Evolutionary conservation across 1,140 invertebrate species (phyloP).

Genomic region (Pseudomyrmex pallidus): DNA sequence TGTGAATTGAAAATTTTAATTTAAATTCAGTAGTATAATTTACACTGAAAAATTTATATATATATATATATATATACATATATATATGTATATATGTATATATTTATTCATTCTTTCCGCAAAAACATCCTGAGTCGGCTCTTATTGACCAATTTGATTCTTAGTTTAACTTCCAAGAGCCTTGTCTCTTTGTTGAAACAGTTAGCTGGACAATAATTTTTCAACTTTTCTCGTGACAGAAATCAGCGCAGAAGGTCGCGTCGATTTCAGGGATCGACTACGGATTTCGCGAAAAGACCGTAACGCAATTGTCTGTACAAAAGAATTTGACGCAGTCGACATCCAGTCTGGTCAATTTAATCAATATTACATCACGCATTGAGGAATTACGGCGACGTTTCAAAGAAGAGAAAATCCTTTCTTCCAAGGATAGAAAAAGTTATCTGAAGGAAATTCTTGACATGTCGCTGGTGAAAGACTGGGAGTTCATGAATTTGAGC

Average conservation of each 20-base stretch:
- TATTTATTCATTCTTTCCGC: no score
- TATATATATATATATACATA: no score
- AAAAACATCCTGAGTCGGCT: no score
- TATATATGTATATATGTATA: no score
- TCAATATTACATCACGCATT: not conserved
- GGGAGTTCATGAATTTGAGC: conserved; percentile 78
- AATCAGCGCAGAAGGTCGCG: conserved; percentile 53
- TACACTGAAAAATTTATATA: no score
- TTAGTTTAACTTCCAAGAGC: no score
- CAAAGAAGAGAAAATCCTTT: conserved; percentile 16
- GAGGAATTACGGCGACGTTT: conserved; percentile 14
- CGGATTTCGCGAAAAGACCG: conserved; percentile 10
- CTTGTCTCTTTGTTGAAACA: no score
- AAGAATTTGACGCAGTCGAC: conserved; percentile 59
- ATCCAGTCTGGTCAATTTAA: conserved; percentile 74
- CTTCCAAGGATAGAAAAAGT: not conserved
- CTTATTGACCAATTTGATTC: no score
- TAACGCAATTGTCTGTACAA: conserved; percentile 42
- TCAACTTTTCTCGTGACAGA: conserved; percentile 17
- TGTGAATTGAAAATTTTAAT: no score
- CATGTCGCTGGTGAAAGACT: conserved; percentile 77
- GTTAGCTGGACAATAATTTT: not conserved
- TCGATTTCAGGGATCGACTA: conserved; percentile 55
- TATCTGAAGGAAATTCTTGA: conserved; percentile 77
- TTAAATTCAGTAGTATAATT: no score